phyloP scores from a whole-genome alignment of 2,888 invertebrate genomes.

The Scaptomyza caliginosa region DNA sequence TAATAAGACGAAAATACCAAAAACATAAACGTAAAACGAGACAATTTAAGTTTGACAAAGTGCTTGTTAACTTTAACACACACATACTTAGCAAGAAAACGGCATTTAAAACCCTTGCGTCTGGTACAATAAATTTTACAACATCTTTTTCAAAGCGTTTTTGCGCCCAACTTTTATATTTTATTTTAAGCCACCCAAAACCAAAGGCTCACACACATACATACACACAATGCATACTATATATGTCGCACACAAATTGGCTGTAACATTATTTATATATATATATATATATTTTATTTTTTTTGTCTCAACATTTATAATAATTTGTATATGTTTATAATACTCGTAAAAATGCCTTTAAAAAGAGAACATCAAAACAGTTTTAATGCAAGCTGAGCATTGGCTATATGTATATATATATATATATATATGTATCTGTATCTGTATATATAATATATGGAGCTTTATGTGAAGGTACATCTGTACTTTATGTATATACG shows the following conservation, averaged over 20 bases:
- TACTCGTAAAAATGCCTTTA: slow-evolving; percentile 62
- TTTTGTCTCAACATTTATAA: slow-evolving; percentile 43
- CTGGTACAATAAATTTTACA: slow-evolving; percentile 24
- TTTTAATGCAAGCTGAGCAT: slow-evolving; percentile 60
- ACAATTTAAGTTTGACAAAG: slow-evolving; percentile 12
- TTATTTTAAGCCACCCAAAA: neutral
- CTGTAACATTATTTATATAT: slow-evolving; percentile 42
- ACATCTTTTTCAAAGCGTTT: slow-evolving; percentile 15
- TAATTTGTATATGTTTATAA: slow-evolving; percentile 54
- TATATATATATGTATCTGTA: too few species aligned
- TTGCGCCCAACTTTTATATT: slow-evolving; percentile 23
- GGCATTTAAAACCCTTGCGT: slow-evolving; percentile 88
- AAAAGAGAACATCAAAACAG: slow-evolving; percentile 62
- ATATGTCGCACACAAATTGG: slow-evolving; percentile 48
- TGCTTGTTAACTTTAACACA: slow-evolving; percentile 14
- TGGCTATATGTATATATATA: slow-evolving; percentile 36
- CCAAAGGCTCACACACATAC: slow-evolving; percentile 1
- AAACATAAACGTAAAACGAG: too few species aligned
- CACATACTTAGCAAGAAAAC: too few species aligned
- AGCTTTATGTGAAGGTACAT: slow-evolving; percentile 19
- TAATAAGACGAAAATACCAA: neutral
- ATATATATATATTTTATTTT: too few species aligned
- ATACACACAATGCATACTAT: slow-evolving; percentile 15
- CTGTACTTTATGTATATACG: slow-evolving; percentile 16
- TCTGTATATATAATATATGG: slow-evolving; percentile 18